Evolutionary conservation across 2,797 vertebrate genomes (phyloP), one percentile per base, ranked within the genome.

Genomic region (Gila robusta): DNA sequence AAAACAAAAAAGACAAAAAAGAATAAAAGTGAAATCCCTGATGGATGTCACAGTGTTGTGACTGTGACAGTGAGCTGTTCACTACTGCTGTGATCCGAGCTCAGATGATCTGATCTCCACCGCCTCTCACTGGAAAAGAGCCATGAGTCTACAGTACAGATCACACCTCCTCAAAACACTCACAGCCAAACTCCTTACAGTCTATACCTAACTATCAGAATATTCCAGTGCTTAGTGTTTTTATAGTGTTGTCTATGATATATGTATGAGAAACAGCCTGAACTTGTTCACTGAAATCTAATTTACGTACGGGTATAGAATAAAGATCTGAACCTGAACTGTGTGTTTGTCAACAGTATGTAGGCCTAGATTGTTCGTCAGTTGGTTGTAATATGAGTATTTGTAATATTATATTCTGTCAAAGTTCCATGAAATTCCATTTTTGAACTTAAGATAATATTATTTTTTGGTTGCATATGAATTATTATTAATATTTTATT

Each of bases 1-100:
- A 90, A 85, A 91, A 82, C 64, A 86, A 47, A 83, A 84, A 90
- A 78, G 39, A 84, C 89, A 64, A 84, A 87, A 87, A 86, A 85
- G 71, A 72, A 89, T 73, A 92, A 89, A 88, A 90, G 91, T 92
- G 87, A 89, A 88, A 81, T 93, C 91, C 90, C 88, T 88, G 88
- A 85, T 90, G 88, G 88, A 82, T 90, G 89, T 89, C 85, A 88
- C 89, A 87, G 88, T 89, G 92, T 87, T 91, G 91, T 79, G 77
- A 81, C 88, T 89, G 90, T 93, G 92, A 81, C 94, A 93, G 90
- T 91, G 92, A 90, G 94, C 89, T 94, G 92, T 94, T 93, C 92
- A 94, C 94, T 89, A 95, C 92, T 96, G 96, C 94, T 94, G 94
- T 93, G 94, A 92, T 90, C 91, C 92, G 88, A 94, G 88, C 91